phyloP scores from a whole-genome alignment of 2,888 invertebrate genomes.

The Limenitis camilla region DNA sequence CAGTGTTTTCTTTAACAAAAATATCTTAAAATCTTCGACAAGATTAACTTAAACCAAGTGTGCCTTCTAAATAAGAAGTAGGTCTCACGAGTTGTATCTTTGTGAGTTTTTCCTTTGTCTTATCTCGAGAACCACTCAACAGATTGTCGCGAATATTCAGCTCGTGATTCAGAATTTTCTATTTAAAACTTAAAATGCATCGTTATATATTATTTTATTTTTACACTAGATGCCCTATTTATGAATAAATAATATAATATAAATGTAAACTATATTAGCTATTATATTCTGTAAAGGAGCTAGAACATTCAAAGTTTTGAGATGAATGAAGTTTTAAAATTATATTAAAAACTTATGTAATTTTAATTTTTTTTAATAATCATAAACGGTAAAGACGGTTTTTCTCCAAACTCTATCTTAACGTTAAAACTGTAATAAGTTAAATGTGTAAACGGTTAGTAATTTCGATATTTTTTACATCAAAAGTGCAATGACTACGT shows the following conservation, averaged over 20 bases:
- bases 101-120: constrained; percentile 27
- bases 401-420: too few relatives aligned
- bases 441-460: too few relatives aligned
- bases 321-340: too few relatives aligned
- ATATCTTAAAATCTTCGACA: constrained; percentile 20
- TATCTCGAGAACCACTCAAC: constrained; percentile 26
- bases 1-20: neutral
- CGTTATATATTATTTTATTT: constrained; percentile 9
- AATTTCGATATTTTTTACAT: too few relatives aligned
- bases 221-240: constrained; percentile 2
- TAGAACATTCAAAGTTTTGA: constrained; percentile 23
- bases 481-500: too few relatives aligned
- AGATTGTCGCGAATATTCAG: constrained; percentile 25
- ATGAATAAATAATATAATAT: neutral
- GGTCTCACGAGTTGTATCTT: constrained; percentile 27
- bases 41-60: constrained; percentile 23
- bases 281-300: constrained; percentile 5
- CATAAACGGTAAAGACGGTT: too few relatives aligned
- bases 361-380: too few relatives aligned
- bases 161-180: constrained; percentile 21
- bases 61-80: constrained; percentile 26
- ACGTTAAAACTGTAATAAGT: too few relatives aligned
- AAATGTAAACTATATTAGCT: neutral
- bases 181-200: constrained; percentile 20
- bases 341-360: too few relatives aligned